Percentiles rank a stretch among this genome's conserved stretches.
Evolutionary conservation across 2,797 vertebrate genomes (phyloP).

Genomic region (Pseudochromis fuscus): DNA sequence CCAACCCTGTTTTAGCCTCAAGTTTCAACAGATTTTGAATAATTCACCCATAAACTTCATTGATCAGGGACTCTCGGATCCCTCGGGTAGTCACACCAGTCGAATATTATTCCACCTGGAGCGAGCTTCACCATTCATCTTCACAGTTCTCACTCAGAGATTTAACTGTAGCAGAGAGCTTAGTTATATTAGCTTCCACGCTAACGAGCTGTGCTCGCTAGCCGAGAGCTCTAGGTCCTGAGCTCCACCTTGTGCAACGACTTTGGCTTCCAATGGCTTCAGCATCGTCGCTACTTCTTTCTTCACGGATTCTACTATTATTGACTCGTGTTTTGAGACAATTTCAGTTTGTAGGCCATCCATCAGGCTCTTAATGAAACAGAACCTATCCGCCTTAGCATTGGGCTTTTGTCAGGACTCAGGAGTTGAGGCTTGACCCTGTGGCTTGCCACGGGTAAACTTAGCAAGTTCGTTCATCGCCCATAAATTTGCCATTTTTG

Average conservation of each 20-base stretch:
- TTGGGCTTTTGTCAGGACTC: no score
- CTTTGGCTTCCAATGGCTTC: neutral
- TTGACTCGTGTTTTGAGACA: no score
- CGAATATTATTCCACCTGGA: constrained; percentile 15
- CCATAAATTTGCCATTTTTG: no score
- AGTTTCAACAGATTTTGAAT: constrained; percentile 1
- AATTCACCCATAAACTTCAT: constrained; percentile 21
- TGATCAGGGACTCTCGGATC: constrained; percentile 6
- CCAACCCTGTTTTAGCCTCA: neutral
- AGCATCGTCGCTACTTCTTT: neutral
- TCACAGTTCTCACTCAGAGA: constrained; percentile 23
- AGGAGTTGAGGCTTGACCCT: no score
- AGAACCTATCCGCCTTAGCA: no score
- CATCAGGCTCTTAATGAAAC: no score
- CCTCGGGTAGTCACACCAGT: constrained; percentile 9
- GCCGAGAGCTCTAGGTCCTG: neutral
- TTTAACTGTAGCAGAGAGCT: neutral
- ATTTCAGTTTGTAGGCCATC: no score
- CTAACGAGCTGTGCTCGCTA: neutral
- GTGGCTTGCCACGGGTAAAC: no score
- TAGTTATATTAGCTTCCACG: neutral
- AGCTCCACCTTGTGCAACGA: neutral
- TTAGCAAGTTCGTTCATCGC: no score
- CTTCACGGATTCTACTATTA: neutral
- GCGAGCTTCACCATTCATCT: constrained; percentile 13